Percentiles rank a stretch among this genome's conserved stretches.
Conservation (phyloP, 2,113 vertebrate species). For the Crotalus tigris region DNA sequence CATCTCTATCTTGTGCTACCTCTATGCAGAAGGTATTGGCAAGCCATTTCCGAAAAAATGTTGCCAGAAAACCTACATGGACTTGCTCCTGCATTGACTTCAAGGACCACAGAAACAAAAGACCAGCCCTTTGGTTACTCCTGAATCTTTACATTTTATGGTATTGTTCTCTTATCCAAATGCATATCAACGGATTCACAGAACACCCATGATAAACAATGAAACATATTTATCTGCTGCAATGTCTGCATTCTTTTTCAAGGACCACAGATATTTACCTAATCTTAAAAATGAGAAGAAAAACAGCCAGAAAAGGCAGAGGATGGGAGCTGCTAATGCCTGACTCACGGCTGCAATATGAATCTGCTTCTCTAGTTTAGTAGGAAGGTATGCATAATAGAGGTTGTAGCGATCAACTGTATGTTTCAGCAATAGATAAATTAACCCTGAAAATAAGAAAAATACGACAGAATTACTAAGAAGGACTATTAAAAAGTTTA, state of each 20-base stretch:
- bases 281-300: conserved; percentile 89
- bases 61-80: not conserved
- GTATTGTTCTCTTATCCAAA: not conserved
- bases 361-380: conserved; percentile 83
- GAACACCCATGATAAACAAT: not conserved
- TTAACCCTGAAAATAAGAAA: conserved; percentile 73
- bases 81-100: not conserved
- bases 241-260: not conserved
- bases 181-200: not conserved
- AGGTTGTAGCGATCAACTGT: conserved; percentile 94
- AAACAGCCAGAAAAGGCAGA: conserved; percentile 93
- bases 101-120: not conserved
- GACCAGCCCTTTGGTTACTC: not conserved
- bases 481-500: not conserved
- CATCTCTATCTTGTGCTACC: not conserved
- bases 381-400: conserved; percentile 87
- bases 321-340: conserved; percentile 89
- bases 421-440: conserved; percentile 91
- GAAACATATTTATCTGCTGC: not conserved
- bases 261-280: conserved; percentile 67
- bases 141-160: not conserved
- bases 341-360: conserved; percentile 91
- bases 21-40: not conserved
- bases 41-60: not conserved
- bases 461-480: not conserved